These are phyloP conservation scores for Alfaro cultratus DNA, from an alignment of 2,797 vertebrate genomes.

Conservation along the genomic window DNA sequence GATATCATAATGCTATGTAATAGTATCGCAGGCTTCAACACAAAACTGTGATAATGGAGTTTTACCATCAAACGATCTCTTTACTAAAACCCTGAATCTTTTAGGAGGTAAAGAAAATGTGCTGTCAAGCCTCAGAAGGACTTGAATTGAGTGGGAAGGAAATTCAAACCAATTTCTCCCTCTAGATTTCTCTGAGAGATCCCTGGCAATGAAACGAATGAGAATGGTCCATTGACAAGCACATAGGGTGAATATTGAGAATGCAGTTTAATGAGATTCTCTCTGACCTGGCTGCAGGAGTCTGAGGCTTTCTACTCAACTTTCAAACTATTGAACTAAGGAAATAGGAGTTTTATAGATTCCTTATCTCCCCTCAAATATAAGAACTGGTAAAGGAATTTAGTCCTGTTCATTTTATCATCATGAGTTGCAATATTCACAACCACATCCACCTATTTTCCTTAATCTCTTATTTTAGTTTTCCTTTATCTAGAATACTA, in stretches of 20 bases:
- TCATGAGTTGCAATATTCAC: background rate
- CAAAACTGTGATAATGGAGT: conserved; percentile 4
- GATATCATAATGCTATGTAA: conserved; percentile 3
- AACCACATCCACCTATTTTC: background rate
- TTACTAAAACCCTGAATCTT: background rate
- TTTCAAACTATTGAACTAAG: background rate
- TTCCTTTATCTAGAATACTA: background rate
- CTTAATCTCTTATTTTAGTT: background rate
- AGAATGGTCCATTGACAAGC: background rate
- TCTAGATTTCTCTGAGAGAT: conserved; percentile 4
- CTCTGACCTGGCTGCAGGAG: too few species aligned
- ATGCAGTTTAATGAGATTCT: background rate
- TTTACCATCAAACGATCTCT: background rate
- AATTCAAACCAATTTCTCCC: background rate
- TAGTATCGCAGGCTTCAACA: conserved; percentile 19
- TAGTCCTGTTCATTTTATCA: background rate
- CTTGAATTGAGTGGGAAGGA: background rate
- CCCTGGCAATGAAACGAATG: background rate
- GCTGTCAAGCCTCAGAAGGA: background rate
- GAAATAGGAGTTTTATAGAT: background rate
- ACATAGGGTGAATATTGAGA: background rate
- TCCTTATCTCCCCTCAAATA: too few species aligned
- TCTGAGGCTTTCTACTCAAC: background rate
- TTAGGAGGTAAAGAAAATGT: background rate
- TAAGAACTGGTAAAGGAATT: background rate